A percentile compares a stretch with the other conserved stretches of the same genome.
phyloP scores from a whole-genome alignment of 1,140 invertebrate genomes.

The Akabosia matsudoensis region DNA sequence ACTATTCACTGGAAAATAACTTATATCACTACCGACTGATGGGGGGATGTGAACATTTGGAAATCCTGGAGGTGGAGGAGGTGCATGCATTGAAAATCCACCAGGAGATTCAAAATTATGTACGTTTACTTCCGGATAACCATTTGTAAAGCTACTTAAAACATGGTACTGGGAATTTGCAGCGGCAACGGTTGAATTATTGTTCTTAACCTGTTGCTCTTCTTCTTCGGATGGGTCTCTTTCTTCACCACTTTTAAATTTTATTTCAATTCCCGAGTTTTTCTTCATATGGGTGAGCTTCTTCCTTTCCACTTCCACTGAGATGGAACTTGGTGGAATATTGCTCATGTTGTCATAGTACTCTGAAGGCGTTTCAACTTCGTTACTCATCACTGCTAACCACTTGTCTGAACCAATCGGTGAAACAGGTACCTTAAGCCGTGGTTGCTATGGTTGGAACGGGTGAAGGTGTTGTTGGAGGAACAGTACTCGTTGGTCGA shows the following conservation, averaged over 20 bases:
- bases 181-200: not conserved
- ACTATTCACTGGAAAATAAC: slow-evolving; percentile 20
- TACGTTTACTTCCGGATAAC: not conserved
- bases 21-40: not conserved
- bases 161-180: not conserved
- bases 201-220: not conserved
- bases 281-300: not conserved
- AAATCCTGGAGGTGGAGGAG: not conserved
- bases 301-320: not conserved
- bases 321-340: not conserved
- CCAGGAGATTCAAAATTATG: not conserved
- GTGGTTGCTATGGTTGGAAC: not conserved
- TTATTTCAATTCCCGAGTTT: slow-evolving; percentile 12
- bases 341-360: not conserved
- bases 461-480: slow-evolving; percentile 32
- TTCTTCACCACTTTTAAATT: slow-evolving; percentile 16
- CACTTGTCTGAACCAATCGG: not conserved
- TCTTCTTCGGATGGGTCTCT: not conserved
- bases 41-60: slow-evolving; percentile 58
- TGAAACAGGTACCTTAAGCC: not conserved
- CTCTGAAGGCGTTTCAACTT: not conserved
- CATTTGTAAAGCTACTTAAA: not conserved
- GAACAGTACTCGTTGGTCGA: slow-evolving; percentile 47
- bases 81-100: too few relatives aligned
- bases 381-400: slow-evolving; percentile 19